Conservation (phyloP, 2,113 vertebrate species). For the Hemicordylus capensis region DNA sequence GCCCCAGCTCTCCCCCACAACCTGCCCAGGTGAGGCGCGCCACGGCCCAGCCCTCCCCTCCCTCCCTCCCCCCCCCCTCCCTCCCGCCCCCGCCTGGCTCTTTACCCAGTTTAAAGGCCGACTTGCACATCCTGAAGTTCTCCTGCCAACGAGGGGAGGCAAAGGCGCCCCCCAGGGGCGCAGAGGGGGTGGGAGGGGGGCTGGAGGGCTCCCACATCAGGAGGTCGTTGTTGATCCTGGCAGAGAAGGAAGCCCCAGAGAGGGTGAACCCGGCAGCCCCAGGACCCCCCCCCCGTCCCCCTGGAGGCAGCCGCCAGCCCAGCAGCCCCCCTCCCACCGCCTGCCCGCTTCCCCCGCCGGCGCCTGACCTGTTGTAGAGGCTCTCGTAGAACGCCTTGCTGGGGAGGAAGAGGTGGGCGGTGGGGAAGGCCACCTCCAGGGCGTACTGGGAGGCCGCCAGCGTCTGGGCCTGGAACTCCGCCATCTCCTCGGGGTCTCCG, state of each 20-base stretch:
- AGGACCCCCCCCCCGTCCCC: not conserved
- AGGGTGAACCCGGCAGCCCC: accelerated
- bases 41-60: not conserved
- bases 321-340: not conserved
- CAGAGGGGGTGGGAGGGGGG: slow-evolving; percentile 2
- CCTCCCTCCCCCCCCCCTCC: not conserved
- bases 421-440: slow-evolving; percentile 84
- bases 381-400: slow-evolving; percentile 91
- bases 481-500: slow-evolving; percentile 90
- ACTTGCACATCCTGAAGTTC: slow-evolving; percentile 91
- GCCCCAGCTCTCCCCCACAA: too few species aligned
- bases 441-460: slow-evolving; percentile 83
- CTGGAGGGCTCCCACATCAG: slow-evolving; percentile 85
- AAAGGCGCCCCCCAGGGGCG: not conserved
- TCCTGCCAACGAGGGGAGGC: slow-evolving; percentile 64
- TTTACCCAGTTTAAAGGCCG: slow-evolving; percentile 87
- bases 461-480: slow-evolving; percentile 86
- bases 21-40: not conserved
- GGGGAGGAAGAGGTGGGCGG: slow-evolving; percentile 84
- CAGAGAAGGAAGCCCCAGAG: too few species aligned
- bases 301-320: not conserved
- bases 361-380: slow-evolving; percentile 84
- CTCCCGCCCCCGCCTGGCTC: accelerated
- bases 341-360: accelerated
- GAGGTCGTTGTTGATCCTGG: slow-evolving; percentile 91